A percentile compares a stretch with the other conserved stretches of the same genome.
phyloP scores from a whole-genome alignment of 2,888 invertebrate species.

The Ashinkailepas kermadecensis region DNA sequence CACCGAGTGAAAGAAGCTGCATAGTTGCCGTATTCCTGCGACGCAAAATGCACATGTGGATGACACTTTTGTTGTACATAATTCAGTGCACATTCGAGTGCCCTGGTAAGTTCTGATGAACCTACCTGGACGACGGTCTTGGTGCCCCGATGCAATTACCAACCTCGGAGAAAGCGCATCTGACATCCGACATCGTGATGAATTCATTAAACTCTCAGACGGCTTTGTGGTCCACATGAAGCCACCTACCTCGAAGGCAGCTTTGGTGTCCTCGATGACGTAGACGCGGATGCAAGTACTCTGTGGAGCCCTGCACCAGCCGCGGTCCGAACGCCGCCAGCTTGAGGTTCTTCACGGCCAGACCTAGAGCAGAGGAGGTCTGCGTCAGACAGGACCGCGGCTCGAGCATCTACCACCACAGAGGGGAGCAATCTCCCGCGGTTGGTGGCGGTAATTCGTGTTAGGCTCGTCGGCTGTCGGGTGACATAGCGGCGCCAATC shows the following conservation, averaged over 20 bases:
- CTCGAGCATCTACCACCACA: neutral
- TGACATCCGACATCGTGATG: neutral
- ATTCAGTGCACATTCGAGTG: no score
- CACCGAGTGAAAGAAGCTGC: no score
- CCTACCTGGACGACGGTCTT: no score
- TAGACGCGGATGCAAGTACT: conserved; percentile 74
- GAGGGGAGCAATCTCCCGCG: neutral
- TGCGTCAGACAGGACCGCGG: neutral
- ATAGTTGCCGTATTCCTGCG: no score
- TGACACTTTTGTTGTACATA: no score
- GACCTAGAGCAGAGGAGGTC: conserved; percentile 29
- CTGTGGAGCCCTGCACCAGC: conserved; percentile 50
- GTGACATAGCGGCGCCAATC: no score
- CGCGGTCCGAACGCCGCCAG: conserved; percentile 78
- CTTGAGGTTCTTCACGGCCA: conserved; percentile 73
- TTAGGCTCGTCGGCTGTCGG: neutral
- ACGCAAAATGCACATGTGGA: no score
- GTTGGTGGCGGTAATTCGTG: neutral
- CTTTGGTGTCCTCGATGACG: conserved; percentile 85
- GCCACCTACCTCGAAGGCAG: conserved; percentile 65
- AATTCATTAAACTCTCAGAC: neutral
- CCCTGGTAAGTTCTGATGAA: no score
- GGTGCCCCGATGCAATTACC: no score
- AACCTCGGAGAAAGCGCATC: neutral
- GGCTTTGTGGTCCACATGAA: no score